Evolutionary conservation across 2,888 invertebrate species (phyloP), one percentile per base, ranked within the genome.

Genomic region (Conchocele bisecta): DNA sequence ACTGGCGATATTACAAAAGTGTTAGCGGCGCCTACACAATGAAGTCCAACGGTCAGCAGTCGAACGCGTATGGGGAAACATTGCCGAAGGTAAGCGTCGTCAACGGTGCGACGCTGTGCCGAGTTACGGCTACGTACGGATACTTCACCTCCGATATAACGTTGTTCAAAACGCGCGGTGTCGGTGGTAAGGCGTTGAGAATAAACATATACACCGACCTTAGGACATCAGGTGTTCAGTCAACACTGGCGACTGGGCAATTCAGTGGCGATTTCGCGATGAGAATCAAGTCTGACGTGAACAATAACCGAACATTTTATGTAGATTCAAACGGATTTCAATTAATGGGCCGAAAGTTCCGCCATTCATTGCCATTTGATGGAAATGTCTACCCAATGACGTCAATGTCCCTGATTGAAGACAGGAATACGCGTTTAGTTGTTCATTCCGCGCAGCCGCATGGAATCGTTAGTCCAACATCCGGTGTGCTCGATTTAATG

Each of bases 301-400:
- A 78, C 29, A 84, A 78, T 17, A 69, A 71, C 22, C 71, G 76
- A 6, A 59, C 67, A 5, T 91, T 86, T 68, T 90, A 81, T 66
- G 88, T 89, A 0, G 91, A 91, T 73, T 84, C 88, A 28, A 91
- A 91, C 67, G 88, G 88, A 1, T 84, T 88, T 41, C 87, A 89
- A 65, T 66, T 87, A 50, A 81, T 90, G 41, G 75, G 81, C 5
- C 78, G 91, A 26, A 81, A 82, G 35, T 83, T 83, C 28, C 84
- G 87, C 48, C 60, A 73, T 2, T 75, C 81, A 9, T 51, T 86
- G 15, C 86, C 85, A 0, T 75, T 84, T 17, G 86, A 88, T 50
- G 89, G 87, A 11, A 91, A 90, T 71, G 90, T 89, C 65, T 90
- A 89, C 65, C 91, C 91, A 2, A 83, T 89, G 78, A 88, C 90